phyloP scores from a whole-genome alignment of 2,113 vertebrate species.

The Cercocebus atys region DNA sequence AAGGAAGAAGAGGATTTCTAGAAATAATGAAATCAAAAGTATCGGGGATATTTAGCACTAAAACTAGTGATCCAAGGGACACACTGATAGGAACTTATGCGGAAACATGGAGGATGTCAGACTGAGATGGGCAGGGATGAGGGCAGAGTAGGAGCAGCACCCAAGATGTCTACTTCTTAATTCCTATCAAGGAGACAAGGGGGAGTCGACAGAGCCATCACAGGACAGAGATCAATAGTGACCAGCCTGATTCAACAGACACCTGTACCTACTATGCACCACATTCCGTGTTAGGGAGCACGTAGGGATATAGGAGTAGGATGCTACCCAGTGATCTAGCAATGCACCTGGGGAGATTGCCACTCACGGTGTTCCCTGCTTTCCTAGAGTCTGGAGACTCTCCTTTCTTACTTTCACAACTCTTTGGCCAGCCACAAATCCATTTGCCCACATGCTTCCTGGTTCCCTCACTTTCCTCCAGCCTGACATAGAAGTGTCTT shows the following conservation, averaged over 20 bases:
- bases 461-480: neutral
- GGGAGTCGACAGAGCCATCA: neutral
- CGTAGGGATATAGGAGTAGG: neutral
- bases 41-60: neutral
- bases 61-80: neutral
- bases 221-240: neutral
- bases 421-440: neutral
- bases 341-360: neutral
- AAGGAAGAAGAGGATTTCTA: neutral
- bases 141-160: neutral
- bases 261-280: neutral
- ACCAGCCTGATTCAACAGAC: neutral
- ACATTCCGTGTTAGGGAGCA: neutral
- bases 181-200: neutral
- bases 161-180: neutral
- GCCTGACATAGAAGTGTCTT: neutral
- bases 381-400: neutral
- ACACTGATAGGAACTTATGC: neutral
- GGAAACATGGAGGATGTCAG: neutral
- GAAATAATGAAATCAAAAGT: neutral
- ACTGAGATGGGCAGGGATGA: neutral
- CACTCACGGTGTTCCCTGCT: neutral
- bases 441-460: no score
- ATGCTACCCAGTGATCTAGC: neutral
- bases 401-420: neutral